Conservation (phyloP, 2,888 invertebrate genomes). For the Brenthis ino region DNA sequence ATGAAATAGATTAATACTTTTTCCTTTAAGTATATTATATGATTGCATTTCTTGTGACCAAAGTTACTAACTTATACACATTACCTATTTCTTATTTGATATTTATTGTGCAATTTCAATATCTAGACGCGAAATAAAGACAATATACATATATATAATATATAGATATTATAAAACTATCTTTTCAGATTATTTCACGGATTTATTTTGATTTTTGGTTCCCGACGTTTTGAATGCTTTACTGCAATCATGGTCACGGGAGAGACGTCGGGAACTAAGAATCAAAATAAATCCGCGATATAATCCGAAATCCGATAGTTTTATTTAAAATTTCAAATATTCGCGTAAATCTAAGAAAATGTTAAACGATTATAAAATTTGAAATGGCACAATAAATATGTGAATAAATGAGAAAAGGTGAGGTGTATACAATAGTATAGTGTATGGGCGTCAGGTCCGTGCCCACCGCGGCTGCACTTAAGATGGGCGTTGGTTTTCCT, state of each 20-base stretch:
- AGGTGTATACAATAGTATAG: conserved; percentile 48
- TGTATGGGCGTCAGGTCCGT: conserved; percentile 82
- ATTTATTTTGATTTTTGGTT: too few species aligned
- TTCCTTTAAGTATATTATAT: background rate
- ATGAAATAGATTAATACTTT: background rate
- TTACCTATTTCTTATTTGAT: conserved; percentile 1
- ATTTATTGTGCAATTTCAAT: conserved; percentile 1
- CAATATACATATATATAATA: too few species aligned
- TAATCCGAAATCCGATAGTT: too few species aligned
- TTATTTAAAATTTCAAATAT: too few species aligned
- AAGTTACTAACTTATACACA: conserved; percentile 1
- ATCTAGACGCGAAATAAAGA: background rate
- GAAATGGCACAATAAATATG: background rate
- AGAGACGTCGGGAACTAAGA: too few species aligned
- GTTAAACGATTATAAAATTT: background rate
- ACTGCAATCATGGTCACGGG: too few species aligned
- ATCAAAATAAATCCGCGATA: too few species aligned
- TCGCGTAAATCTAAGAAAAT: too few species aligned
- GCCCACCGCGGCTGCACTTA: conserved; percentile 91
- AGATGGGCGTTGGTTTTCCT: conserved; percentile 94
- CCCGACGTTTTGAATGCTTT: too few species aligned
- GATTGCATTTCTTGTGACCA: background rate
- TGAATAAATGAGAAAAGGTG: conserved; percentile 4
- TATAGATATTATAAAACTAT: too few species aligned
- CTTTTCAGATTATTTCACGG: too few species aligned